Evolutionary conservation across 1,140 invertebrate genomes (phyloP), one percentile per base, ranked within the genome.

Genomic region (Dendroctonus ponderosae): DNA sequence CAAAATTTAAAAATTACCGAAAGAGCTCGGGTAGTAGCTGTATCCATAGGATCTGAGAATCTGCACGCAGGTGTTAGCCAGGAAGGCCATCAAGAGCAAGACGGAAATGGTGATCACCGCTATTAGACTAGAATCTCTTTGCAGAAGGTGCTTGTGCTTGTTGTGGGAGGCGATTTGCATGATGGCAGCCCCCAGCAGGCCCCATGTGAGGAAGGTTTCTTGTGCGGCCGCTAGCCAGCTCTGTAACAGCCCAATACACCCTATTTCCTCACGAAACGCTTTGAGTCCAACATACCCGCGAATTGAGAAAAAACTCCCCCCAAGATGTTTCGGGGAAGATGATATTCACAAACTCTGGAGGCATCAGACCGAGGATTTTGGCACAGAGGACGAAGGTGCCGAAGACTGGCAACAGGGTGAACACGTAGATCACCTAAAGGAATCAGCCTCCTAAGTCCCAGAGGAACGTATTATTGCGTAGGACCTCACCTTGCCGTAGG

Each of bases 121-220:
- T n/a, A 94, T 84, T 68, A 92, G 82, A 58, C 86, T 87, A 54
- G 90, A 89, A 80, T 94, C 91, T 58, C 89, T 84, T 76, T 89
- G 86, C 2, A 94, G 78, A n/a, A 87, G 81, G 67, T 85, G 81
- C 67, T 87, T 86, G 74, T 80, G 85, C 73, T 89, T 85, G 77
- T 90, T 84, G 76, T 89, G 87, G 71, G 91, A 91, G 70, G 90
- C 87, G 68, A 88, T 86, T 82, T 89, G 92, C 86, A 91, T 93
- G 54, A 90, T 84, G 52, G 91, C 91, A 3, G 91, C 88, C 0
- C 92, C 91, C n/a, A 94, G 80, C 0, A 95, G 76, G 7, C 91
- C 91, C 94, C 93, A 96, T 0, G 92, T 94, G 26, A 94, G 83
- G 76, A 96, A 95, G 1, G 88, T 87, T 80, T 96, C 93, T 75